These are phyloP conservation scores for Agraylea sexmaculata DNA, from an alignment of 1,140 invertebrate genomes.

Conservation along the genomic window DNA sequence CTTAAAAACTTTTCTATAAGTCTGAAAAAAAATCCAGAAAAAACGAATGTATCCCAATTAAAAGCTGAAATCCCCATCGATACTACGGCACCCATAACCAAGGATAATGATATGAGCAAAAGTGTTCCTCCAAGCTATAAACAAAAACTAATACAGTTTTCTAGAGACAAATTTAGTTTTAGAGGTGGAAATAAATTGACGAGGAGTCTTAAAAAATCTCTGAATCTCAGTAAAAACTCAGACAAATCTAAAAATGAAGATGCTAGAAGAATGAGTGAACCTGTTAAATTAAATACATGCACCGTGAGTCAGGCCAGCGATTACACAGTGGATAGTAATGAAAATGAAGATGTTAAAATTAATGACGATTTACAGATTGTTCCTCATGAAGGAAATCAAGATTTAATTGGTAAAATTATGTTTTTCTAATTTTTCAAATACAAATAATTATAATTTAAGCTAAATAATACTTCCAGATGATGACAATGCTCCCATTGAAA, in stretches of 20 bases:
- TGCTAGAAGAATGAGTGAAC: constrained; percentile 35
- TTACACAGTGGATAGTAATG: too few species aligned
- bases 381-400: constrained; percentile 29
- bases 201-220: constrained; percentile 37
- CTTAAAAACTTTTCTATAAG: constrained; percentile 36
- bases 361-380: constrained; percentile 30
- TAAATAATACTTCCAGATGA: constrained; percentile 13
- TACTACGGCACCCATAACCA: constrained; percentile 17
- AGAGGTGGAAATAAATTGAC: constrained; percentile 36
- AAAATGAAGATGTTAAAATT: constrained; percentile 30
- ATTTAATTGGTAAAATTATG: constrained; percentile 16
- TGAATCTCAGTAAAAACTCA: constrained; percentile 34
- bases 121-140: constrained; percentile 40
- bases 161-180: constrained; percentile 36
- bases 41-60: constrained; percentile 26
- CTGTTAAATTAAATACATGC: constrained; percentile 27
- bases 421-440: background rate
- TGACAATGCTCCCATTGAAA: constrained; percentile 54
- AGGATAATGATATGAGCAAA: constrained; percentile 32
- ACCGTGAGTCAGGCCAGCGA: constrained; percentile 19
- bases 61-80: constrained; percentile 12
- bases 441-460: constrained; percentile 3
- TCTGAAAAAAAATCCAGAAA: constrained; percentile 32
- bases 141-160: constrained; percentile 38
- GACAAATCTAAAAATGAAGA: constrained; percentile 33